A percentile compares a stretch with the other conserved stretches of the same genome.
These are phyloP conservation scores for Drosophila yooni DNA, from an alignment of 2,888 invertebrate species.

Conservation along the genomic window DNA sequence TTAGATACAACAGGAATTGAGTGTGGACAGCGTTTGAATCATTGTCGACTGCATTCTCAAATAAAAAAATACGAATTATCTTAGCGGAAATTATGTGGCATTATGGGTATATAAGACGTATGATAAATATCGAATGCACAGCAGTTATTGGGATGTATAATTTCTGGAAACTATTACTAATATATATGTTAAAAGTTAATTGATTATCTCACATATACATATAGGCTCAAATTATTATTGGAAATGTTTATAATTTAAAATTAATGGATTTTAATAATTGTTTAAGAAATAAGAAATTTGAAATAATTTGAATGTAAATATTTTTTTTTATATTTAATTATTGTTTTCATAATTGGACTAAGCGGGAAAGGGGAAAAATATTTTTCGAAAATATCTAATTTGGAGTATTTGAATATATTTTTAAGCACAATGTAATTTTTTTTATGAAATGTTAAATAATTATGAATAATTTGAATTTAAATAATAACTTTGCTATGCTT, in stretches of 20 bases:
- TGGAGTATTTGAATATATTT: too few relatives aligned
- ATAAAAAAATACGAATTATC: not conserved
- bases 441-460: not conserved
- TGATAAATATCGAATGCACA: not conserved
- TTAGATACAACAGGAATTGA: constrained; percentile 11
- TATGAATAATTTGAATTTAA: not conserved
- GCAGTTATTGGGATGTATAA: not conserved
- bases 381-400: not conserved
- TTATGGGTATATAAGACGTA: too few relatives aligned
- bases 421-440: not conserved
- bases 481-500: not conserved
- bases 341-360: not conserved
- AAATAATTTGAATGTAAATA: not conserved
- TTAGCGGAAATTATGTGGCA: not conserved
- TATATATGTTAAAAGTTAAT: not conserved
- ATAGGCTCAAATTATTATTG: not conserved
- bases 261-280: not conserved
- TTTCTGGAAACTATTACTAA: not conserved
- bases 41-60: not conserved
- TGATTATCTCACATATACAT: not conserved
- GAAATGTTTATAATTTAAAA: not conserved
- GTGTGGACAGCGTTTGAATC: not conserved
- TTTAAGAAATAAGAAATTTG: not conserved
- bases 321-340: not conserved
- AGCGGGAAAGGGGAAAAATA: not conserved